Evolutionary conservation across 2,888 invertebrate species (phyloP).

Genomic region (Tetragonula carbonaria): DNA sequence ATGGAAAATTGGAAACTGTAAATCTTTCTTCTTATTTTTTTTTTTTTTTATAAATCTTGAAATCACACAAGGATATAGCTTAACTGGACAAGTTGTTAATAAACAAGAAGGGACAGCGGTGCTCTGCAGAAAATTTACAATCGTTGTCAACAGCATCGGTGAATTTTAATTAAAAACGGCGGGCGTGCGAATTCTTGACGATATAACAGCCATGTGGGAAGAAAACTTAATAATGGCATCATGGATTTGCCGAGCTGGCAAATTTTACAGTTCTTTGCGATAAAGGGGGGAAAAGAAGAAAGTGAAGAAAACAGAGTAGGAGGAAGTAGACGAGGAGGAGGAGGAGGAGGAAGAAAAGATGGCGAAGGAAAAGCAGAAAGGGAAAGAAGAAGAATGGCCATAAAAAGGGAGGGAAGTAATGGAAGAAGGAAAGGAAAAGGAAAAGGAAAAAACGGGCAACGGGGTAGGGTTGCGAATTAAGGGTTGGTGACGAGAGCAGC

Average conservation of each 20-base stretch:
- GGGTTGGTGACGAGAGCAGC: constrained; percentile 67
- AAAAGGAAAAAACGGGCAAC: constrained; percentile 18
- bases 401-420: neutral
- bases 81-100: constrained; percentile 25
- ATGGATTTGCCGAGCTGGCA: constrained; percentile 36
- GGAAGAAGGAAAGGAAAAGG: constrained; percentile 9
- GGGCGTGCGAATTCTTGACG: neutral
- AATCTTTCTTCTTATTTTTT: constrained; percentile 33
- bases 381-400: too few species aligned
- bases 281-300: constrained; percentile 5
- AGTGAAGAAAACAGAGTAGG: neutral
- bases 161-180: neutral
- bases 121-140: neutral
- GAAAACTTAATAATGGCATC: constrained; percentile 6
- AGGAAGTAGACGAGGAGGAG: neutral
- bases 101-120: constrained; percentile 6
- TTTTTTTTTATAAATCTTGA: constrained; percentile 5
- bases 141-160: neutral
- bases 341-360: neutral
- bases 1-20: constrained; percentile 64
- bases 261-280: constrained; percentile 46
- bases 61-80: constrained; percentile 15
- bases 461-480: constrained; percentile 65
- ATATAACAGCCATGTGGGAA: neutral
- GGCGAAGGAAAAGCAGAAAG: neutral